These are phyloP conservation scores for Phacellophora camtschatica DNA, from an alignment of 30 jellyfish, hydroid and myxozoan genomes.

Conservation along the genomic window DNA sequence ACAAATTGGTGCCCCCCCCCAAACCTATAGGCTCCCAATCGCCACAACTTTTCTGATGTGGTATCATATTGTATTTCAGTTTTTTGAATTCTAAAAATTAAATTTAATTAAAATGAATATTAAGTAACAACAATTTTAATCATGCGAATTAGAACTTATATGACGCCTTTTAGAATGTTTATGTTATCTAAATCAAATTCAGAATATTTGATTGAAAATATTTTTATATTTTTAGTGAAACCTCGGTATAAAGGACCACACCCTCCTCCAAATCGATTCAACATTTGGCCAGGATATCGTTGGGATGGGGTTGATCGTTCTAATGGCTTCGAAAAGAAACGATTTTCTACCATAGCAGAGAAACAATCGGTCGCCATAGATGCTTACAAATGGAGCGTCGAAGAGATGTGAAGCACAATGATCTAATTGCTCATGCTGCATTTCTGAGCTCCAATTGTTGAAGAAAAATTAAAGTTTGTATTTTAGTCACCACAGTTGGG, in stretches of 20 bases:
- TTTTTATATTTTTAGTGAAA: conserved; percentile 23
- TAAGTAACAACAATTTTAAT: no score
- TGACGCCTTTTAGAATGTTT: no score
- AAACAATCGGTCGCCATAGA: conserved; percentile 73
- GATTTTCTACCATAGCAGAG: conserved; percentile 82
- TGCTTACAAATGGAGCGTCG: conserved; percentile 98
- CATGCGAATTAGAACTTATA: no score
- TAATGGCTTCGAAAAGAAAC: conserved; percentile 94
- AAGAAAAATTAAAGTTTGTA: no score
- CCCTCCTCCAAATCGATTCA: conserved; percentile 96
- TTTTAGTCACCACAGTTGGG: no score
- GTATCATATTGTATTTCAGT: no score
- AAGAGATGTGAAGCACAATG: conserved; percentile 75
- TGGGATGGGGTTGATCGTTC: conserved; percentile 99
- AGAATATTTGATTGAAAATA: background rate
- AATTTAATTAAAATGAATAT: no score
- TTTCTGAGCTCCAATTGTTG: background rate
- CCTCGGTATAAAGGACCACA: conserved; percentile 92
- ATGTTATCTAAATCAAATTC: background rate
- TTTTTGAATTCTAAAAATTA: no score
- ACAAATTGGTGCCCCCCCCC: no score
- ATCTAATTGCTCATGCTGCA: background rate
- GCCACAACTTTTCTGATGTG: no score
- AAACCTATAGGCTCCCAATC: no score
- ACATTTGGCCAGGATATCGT: conserved; percentile 96